These are phyloP conservation scores for Tachystola acroxantha DNA, from an alignment of 2,888 invertebrate genomes.

Conservation along the genomic window DNA sequence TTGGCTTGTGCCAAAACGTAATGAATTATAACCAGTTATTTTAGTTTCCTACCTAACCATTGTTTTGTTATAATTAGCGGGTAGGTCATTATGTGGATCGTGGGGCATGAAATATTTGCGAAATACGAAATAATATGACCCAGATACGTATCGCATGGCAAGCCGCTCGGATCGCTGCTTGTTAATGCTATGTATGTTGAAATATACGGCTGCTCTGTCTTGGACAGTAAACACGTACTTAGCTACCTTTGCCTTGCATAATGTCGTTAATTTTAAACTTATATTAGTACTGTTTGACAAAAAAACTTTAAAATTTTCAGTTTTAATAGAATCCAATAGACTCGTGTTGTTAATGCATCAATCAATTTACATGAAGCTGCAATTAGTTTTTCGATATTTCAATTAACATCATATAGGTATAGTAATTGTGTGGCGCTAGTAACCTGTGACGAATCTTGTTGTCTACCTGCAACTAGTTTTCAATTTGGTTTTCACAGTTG, in stretches of 20 bases:
- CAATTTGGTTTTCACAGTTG: too few relatives aligned
- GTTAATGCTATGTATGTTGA: conserved; percentile 32
- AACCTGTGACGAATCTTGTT: too few relatives aligned
- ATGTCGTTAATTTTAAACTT: conserved; percentile 8
- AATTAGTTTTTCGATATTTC: too few relatives aligned
- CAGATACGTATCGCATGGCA: conserved; percentile 57
- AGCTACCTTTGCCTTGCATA: conserved; percentile 9
- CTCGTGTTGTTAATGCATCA: too few relatives aligned
- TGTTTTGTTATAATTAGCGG: conserved; percentile 28
- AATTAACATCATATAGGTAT: too few relatives aligned
- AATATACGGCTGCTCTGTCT: conserved; percentile 48
- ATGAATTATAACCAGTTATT: conserved; percentile 26
- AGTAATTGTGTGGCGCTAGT: too few relatives aligned
- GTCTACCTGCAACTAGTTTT: too few relatives aligned
- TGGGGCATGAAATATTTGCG: conserved; percentile 52
- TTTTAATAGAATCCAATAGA: too few relatives aligned
- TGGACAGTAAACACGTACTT: conserved; percentile 51
- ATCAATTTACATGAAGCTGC: too few relatives aligned
- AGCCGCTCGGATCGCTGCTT: conserved; percentile 39
- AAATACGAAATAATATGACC: conserved; percentile 63
- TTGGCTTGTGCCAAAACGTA: conserved; percentile 47
- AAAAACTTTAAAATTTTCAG: too few relatives aligned
- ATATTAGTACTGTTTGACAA: neutral
- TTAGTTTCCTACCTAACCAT: conserved; percentile 31
- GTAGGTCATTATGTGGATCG: conserved; percentile 42